Base-by-base conservation (phyloP, 2,888 invertebrate species). In the Nomada ferruginata region DNA sequence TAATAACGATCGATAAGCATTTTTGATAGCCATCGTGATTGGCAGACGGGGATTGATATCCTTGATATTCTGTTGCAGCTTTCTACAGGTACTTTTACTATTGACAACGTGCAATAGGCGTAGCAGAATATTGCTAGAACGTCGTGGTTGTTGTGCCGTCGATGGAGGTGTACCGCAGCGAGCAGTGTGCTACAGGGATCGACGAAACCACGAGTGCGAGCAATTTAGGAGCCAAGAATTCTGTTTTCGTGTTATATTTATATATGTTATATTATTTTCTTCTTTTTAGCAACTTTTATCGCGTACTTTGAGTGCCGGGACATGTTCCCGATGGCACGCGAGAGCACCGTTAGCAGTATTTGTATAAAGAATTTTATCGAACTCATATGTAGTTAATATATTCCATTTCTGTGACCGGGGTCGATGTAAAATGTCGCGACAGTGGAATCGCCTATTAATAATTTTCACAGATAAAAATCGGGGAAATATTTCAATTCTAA, bases 21-120 rank as follows among this genome's bases (percentile, higher is more conserved):
- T 36, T 7, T 36, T 36, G 7, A 7, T 36, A 7, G 36, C 5
- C 36, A 5, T 36, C 36, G 36, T 7, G 44, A 11, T 50, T 20
- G 13, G 4, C 5, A 18, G 13, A 53, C 7, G 59, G 9, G 2
- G 50, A 2, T 9, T 15, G 23, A 23, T 42, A 29, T 55, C 70
- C 57, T 70, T 36, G 9, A 50, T 10, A 1, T 36, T 80, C 71
- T 87, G 85, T 90, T 90, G 52, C 91, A 92, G 92, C 84, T 77
- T 89, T 88, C 80, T 89, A 86, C 77, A 85, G 90, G 61, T 92
- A 89, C 80, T 92, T 88, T 84, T 92, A 92, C 80, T 92, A 88
- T 74, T 88, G 85, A 81, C 81, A 82, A 76, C 18, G 50, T 23
- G 4, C 2, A n/a, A 18, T 18, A 13, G 15, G 44, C 42, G 20